phyloP scores from a whole-genome alignment of 1,140 invertebrate species.

The Marisa cornuarietis region DNA sequence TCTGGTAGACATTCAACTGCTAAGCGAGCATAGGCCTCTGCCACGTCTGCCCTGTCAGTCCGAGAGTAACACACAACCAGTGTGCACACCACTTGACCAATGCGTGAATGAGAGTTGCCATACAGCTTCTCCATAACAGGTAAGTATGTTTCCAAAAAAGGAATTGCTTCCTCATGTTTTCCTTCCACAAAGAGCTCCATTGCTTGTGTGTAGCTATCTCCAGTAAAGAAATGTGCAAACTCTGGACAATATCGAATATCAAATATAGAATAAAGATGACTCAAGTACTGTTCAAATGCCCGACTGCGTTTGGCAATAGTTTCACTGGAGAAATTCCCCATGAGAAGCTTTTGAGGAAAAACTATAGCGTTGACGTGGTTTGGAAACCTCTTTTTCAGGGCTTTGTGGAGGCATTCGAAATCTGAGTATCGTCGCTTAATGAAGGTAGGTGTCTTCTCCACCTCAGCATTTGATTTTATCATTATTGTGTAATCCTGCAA shows the following conservation, averaged over 20 bases:
- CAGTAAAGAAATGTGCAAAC: conserved; percentile 77
- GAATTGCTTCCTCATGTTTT: conserved; percentile 74
- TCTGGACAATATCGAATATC: conserved; percentile 72
- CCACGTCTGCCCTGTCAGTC: conserved; percentile 69
- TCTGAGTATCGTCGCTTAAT: conserved; percentile 81
- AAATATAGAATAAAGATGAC: conserved; percentile 71
- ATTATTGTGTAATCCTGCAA: conserved; percentile 63
- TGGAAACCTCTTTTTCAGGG: conserved; percentile 73
- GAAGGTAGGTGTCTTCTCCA: conserved; percentile 68
- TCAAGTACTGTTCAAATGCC: conserved; percentile 77
- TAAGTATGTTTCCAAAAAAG: conserved; percentile 77
- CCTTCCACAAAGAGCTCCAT: conserved; percentile 72
- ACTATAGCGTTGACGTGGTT: conserved; percentile 69
- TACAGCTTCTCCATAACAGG: conserved; percentile 79
- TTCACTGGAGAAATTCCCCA: conserved; percentile 80
- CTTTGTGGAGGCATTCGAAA: conserved; percentile 76
- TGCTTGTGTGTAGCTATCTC: conserved; percentile 73
- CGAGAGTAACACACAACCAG: conserved; percentile 73
- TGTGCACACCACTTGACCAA: conserved; percentile 75
- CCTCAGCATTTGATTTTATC: conserved; percentile 53
- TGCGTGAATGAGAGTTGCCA: conserved; percentile 76
- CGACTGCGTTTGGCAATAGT: conserved; percentile 76
- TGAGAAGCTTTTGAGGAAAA: conserved; percentile 79
- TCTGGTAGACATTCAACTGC: conserved; percentile 74
- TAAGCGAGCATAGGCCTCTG: conserved; percentile 76